Conservation (phyloP, 1,140 invertebrate genomes). For the Drosophila leontia region DNA sequence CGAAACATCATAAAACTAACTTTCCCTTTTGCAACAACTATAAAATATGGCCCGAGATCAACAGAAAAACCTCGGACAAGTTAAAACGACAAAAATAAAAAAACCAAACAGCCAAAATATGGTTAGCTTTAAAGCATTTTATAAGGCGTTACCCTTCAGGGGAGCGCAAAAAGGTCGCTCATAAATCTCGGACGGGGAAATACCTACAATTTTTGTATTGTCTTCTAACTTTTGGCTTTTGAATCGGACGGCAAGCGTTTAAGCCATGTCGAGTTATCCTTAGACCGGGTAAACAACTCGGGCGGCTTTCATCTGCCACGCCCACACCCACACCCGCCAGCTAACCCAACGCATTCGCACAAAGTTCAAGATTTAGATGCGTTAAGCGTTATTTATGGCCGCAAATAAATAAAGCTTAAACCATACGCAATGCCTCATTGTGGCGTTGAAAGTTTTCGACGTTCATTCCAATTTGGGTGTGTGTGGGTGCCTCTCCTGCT, state of each 20-base stretch:
- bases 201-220: constrained; percentile 70
- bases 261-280: constrained; percentile 78
- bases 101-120: constrained; percentile 13
- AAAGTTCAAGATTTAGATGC: constrained; percentile 84
- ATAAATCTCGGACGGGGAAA: constrained; percentile 62
- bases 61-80: constrained; percentile 15
- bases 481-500: constrained; percentile 1
- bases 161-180: constrained; percentile 58
- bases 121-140: constrained; percentile 44
- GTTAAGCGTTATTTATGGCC: constrained; percentile 84
- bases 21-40: constrained; percentile 9
- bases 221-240: constrained; percentile 79
- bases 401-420: constrained; percentile 83
- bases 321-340: constrained; percentile 13
- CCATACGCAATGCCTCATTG: constrained; percentile 83
- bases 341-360: constrained; percentile 70
- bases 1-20: neutral
- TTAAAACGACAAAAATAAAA: constrained; percentile 15
- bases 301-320: constrained; percentile 23
- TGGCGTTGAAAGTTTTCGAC: constrained; percentile 82
- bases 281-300: constrained; percentile 73
- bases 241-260: constrained; percentile 49
- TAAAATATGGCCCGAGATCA: constrained; percentile 33
- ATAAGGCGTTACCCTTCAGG: constrained; percentile 49
- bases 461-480: constrained; percentile 73